Percentiles rank a stretch among this genome's conserved stretches.
Conservation (phyloP, 1,140 invertebrate species). For the Drosophila sulfurigaster region DNA sequence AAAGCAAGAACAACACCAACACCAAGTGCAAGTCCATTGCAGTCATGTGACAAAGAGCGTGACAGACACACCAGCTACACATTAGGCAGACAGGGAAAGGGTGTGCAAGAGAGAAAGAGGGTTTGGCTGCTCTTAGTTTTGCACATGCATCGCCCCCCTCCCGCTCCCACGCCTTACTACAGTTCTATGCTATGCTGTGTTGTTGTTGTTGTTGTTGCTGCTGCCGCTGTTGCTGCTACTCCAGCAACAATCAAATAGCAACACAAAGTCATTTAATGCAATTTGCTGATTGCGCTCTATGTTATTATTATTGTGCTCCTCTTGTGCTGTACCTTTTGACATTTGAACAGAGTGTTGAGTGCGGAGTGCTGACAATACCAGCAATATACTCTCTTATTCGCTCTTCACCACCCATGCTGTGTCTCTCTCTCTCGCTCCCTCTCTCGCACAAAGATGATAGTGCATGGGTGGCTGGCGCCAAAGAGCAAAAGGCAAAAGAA, state of each 20-base stretch:
- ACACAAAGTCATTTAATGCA: constrained; percentile 78
- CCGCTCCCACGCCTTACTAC: neutral
- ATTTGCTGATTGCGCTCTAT: constrained; percentile 75
- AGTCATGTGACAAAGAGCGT: constrained; percentile 56
- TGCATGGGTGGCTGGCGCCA: constrained; percentile 47
- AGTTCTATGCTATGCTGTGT: constrained; percentile 5
- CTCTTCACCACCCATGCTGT: neutral
- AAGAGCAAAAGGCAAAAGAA: constrained; percentile 59
- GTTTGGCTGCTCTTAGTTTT: neutral
- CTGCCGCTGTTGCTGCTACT: constrained; percentile 26
- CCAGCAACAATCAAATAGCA: constrained; percentile 54
- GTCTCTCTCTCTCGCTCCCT: neutral
- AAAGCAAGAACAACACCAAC: too few species aligned
- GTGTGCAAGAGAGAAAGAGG: neutral
- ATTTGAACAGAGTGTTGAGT: constrained; percentile 58
- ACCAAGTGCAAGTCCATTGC: neutral
- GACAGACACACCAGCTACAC: constrained; percentile 28
- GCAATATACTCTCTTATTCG: constrained; percentile 4
- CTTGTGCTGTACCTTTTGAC: constrained; percentile 62
- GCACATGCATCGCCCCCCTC: too few species aligned
- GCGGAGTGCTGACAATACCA: constrained; percentile 55
- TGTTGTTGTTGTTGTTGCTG: constrained; percentile 11
- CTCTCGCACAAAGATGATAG: constrained; percentile 17
- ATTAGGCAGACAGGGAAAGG: neutral
- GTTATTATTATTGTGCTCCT: constrained; percentile 49